Base-by-base conservation (phyloP, 2,888 invertebrate genomes). In the Caenorhabditis virilis region DNA sequence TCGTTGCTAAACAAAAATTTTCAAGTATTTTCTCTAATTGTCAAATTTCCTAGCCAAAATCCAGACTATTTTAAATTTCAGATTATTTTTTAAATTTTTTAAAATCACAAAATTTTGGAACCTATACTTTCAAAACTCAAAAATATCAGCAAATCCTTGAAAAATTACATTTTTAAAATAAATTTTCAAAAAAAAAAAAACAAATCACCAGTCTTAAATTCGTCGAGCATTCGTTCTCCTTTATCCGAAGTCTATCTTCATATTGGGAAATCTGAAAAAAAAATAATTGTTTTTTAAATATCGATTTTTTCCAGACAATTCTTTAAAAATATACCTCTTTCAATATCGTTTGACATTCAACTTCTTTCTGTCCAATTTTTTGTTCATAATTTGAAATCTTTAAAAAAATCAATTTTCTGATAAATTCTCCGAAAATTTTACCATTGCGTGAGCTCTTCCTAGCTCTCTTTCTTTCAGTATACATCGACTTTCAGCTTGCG, bases 371-470 rank as follows among this genome's bases (percentile, higher is more conserved):
- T 18, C 50, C 13, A 5, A 38, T 13, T 23, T 35, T 58, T 55
- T 55, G 50, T 47, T 64, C 59, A 13, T 39, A 46, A 18, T 35
- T 38, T n/a, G 55, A 51, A n/a, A 35, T 50, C 58, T 58, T 20
- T 33, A 53, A 43, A 41, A 16, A 11, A 36, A 30, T 30, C 30
- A 36, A 36, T 36, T 36, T 36, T 50, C 57, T 49, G 20, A 45
- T 52, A 48, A 47, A 18, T n/a, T n/a, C n/a, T n/a, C n/a, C n/a
- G n/a, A 42, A 35, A 35, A 45, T 22, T 2, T 26, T 39, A 65
- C 59, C 45, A 56, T 51, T 1, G 33, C 9, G 6, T 30, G 41
- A 0, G 49, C 48, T 9, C 38, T 33, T 18, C 50, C 59, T 25
- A 60, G 7, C 6, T 65, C 65, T 0, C 2, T 39, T 20, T 27